Base-by-base conservation (phyloP, 2,888 invertebrate genomes). In the Coelinius sp. region DNA sequence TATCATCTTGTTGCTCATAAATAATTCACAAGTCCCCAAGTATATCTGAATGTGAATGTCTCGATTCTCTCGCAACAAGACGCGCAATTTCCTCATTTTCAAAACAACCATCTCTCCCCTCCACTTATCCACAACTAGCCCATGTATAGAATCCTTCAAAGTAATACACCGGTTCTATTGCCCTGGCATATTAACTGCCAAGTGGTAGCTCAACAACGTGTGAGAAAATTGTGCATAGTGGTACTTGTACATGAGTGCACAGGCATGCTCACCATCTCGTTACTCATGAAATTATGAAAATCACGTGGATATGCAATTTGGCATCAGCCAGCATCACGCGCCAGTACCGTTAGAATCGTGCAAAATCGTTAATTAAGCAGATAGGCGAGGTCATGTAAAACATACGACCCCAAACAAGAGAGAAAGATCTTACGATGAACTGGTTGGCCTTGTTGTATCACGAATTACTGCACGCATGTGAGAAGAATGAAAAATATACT, bases 311-410 rank as follows among this genome's bases (percentile, higher is more conserved):
- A 20, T 49, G 46, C 46, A 20, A n/a, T 20, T 49, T 14, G 46
- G 46, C 46, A 49, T 49, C 46, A 20, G 1, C n/a, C 46, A 49
- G 70, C 38, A 63, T 52, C 52, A 69, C 22, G 38, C 44, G 56
- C 22, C 62, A 12, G 52, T 52, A 67, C 73, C 80, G 79, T 80
- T 82, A 80, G 25, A 79, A 73, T 75, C 68, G 75, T 59, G 77
- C 63, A 73, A 76, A 74, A 75, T 75, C 68, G 73, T 78, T 78
- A 80, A 80, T 80, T 80, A 79, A 74, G 70, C 73, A 77, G 69
- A 22, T 68, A 75, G 73, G 56, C 63, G 52, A 27, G 70, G 46
- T 66, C 59, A 52, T 56, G 52, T 63, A 67, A 64, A 31, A 76
- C 44, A 27, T 59, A 49, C 66, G 69, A 76, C 73, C 41, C 69